phyloP scores from a whole-genome alignment of 2,797 vertebrate species.

The Nothura maculosa region DNA sequence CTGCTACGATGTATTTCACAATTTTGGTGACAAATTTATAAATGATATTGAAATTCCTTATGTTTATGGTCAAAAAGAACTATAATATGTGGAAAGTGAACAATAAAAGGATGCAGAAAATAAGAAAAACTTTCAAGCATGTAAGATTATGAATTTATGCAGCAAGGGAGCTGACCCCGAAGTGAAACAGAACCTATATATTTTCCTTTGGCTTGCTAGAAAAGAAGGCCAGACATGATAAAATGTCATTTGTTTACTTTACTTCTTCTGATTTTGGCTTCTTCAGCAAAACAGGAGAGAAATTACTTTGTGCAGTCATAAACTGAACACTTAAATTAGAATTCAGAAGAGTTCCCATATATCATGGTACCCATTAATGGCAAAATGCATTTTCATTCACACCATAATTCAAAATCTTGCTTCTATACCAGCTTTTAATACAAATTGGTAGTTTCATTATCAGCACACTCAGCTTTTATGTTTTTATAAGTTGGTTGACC shows the following conservation, averaged over 20 bases:
- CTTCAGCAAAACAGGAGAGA: not conserved
- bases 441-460: not conserved
- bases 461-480: not conserved
- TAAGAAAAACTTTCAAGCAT: not conserved
- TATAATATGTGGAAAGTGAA: not conserved
- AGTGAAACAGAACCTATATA: not conserved
- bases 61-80: conserved; percentile 31
- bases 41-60: conserved; percentile 14
- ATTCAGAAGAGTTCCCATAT: not conserved
- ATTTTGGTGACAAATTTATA: conserved; percentile 50
- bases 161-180: not conserved
- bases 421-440: not conserved
- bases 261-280: not conserved
- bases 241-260: not conserved
- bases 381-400: conserved; percentile 1
- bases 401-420: not conserved
- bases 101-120: not conserved
- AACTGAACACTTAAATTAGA: not conserved
- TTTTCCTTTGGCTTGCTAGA: not conserved
- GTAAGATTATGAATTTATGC: not conserved
- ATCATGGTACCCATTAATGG: not conserved
- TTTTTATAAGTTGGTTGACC: not conserved
- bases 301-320: not conserved
- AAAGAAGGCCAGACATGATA: not conserved
- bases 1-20: conserved; percentile 59